phyloP scores from a whole-genome alignment of 2,888 invertebrate species.

The Athripsodes cinereus region DNA sequence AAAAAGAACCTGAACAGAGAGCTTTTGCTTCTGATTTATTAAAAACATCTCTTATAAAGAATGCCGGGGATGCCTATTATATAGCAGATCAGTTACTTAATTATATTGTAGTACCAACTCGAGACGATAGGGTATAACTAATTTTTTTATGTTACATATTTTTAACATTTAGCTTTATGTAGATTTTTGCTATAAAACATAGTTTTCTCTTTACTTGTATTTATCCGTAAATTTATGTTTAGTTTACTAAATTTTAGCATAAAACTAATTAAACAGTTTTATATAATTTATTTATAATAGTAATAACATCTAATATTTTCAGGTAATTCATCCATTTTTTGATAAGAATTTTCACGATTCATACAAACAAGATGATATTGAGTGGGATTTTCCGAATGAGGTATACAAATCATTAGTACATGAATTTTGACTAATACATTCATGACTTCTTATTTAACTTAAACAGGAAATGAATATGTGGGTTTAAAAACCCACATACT shows the following conservation, averaged over 20 bases:
- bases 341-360: background rate
- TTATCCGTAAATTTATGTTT: no score
- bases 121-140: background rate
- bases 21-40: background rate
- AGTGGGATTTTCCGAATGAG: background rate
- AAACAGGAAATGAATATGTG: no score
- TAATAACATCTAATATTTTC: background rate
- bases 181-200: no score
- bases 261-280: no score
- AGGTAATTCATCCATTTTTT: background rate
- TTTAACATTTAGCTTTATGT: no score
- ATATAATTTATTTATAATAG: no score
- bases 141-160: no score
- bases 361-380: background rate
- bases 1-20: background rate
- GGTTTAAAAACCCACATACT: no score
- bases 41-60: background rate
- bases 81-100: slow-evolving; percentile 1
- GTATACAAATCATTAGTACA: background rate
- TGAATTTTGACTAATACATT: no score
- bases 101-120: background rate
- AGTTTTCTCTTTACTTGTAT: no score
- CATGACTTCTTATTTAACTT: no score
- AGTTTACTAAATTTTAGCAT: no score
- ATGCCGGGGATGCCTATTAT: background rate